These are phyloP conservation scores for Antrozous pallidus DNA, from an alignment of 2,797 vertebrate species.

Conservation along the genomic window DNA sequence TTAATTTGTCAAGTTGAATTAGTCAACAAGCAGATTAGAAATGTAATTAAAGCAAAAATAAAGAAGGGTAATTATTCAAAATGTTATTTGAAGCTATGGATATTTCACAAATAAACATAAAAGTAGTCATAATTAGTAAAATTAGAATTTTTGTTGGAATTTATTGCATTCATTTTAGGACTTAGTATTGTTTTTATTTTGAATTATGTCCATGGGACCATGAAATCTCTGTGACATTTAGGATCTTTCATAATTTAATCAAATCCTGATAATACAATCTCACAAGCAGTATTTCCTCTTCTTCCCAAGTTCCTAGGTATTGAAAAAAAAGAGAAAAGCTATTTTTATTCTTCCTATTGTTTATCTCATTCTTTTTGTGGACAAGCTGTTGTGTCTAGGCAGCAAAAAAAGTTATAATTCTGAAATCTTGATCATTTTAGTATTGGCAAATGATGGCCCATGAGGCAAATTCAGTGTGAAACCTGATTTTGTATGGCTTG, in stretches of 20 bases:
- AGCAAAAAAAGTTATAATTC: neutral
- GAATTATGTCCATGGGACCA: neutral
- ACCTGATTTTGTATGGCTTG: neutral
- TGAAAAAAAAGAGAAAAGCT: neutral
- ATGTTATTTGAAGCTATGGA: neutral
- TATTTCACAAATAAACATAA: neutral
- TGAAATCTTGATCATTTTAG: neutral
- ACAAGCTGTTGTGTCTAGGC: neutral
- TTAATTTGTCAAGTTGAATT: neutral
- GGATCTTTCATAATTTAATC: neutral
- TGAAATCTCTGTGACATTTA: neutral
- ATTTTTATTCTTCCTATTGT: neutral
- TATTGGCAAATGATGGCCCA: neutral
- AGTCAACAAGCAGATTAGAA: neutral
- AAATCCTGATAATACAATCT: neutral
- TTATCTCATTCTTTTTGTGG: neutral
- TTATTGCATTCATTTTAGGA: neutral
- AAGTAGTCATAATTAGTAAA: neutral
- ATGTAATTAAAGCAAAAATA: neutral
- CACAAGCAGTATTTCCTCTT: neutral
- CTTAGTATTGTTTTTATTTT: neutral
- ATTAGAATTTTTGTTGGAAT: neutral
- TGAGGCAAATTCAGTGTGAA: neutral
- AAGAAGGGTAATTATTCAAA: neutral
- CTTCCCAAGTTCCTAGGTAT: neutral